These are phyloP conservation scores for Teleogryllus occipitalis DNA, from an alignment of 1,140 invertebrate genomes.

Conservation along the genomic window DNA sequence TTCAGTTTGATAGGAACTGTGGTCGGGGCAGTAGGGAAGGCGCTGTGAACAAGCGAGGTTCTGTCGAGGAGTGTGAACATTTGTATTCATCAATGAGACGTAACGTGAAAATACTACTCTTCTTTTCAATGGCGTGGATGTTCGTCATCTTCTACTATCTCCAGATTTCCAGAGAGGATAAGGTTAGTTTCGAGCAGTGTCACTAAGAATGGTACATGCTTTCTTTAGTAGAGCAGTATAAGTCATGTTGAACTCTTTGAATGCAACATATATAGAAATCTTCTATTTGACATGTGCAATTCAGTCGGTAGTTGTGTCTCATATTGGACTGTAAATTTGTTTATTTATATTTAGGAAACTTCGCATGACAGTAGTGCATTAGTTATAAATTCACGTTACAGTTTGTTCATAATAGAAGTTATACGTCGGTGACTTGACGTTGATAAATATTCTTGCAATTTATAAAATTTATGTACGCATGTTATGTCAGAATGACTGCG, in stretches of 20 bases:
- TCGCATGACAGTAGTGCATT: no score
- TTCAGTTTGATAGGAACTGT: neutral
- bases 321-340: no score
- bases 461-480: neutral
- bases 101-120: conserved; percentile 45
- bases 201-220: neutral
- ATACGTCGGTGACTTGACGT: no score
- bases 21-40: neutral
- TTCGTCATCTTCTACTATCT: conserved; percentile 48
- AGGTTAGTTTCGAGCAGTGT: conserved; percentile 18
- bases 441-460: no score
- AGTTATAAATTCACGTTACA: no score
- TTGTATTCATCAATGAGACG: conserved; percentile 36
- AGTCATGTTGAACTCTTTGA: no score
- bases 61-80: conserved; percentile 9
- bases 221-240: no score
- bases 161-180: conserved; percentile 38
- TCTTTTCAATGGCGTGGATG: conserved; percentile 47
- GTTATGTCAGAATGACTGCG: neutral
- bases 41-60: neutral
- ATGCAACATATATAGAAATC: no score
- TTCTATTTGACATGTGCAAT: no score
- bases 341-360: no score
- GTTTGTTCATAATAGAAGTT: no score
- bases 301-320: no score